A percentile compares a stretch with the other conserved stretches of the same genome.
phyloP scores from a whole-genome alignment of 2,113 vertebrate genomes.

The Rhinopomastus cyanomelas region DNA sequence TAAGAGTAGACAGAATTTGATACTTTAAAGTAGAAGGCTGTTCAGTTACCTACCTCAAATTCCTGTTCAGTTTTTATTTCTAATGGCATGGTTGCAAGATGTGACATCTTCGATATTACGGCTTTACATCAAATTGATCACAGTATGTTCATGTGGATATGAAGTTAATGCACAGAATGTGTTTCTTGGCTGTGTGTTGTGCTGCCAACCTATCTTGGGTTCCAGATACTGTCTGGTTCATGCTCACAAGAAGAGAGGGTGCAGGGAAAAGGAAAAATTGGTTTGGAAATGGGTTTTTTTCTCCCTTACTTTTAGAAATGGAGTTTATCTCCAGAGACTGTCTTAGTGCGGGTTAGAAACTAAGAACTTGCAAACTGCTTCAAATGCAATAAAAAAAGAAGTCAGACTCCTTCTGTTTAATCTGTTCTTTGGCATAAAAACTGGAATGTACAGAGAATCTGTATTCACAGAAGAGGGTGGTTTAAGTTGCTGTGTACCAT shows the following conservation, averaged over 20 bases:
- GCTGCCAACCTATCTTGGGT: not conserved
- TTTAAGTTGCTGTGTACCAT: not conserved
- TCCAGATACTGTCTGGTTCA: not conserved
- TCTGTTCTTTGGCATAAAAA: not conserved
- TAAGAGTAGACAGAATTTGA: not conserved
- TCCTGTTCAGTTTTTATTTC: not conserved
- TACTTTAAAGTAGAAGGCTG: not conserved
- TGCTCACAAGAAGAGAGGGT: not conserved
- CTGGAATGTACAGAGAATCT: not conserved
- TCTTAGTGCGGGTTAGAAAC: not conserved
- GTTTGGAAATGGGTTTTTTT: not conserved
- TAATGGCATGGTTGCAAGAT: not conserved
- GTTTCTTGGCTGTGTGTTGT: not conserved
- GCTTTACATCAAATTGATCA: not conserved
- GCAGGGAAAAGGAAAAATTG: not conserved
- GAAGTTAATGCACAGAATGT: not conserved
- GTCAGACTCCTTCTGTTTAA: not conserved
- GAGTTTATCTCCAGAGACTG: not conserved
- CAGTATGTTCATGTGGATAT: not conserved
- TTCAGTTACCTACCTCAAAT: not conserved
- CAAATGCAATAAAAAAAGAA: not conserved
- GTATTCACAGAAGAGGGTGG: not conserved
- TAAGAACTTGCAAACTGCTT: not conserved
- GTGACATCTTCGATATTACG: not conserved
- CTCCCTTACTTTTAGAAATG: not conserved